A percentile compares a stretch with the other conserved stretches of the same genome.
phyloP scores from a whole-genome alignment of 2,888 invertebrate genomes.

The Cryptocephalus moraei region DNA sequence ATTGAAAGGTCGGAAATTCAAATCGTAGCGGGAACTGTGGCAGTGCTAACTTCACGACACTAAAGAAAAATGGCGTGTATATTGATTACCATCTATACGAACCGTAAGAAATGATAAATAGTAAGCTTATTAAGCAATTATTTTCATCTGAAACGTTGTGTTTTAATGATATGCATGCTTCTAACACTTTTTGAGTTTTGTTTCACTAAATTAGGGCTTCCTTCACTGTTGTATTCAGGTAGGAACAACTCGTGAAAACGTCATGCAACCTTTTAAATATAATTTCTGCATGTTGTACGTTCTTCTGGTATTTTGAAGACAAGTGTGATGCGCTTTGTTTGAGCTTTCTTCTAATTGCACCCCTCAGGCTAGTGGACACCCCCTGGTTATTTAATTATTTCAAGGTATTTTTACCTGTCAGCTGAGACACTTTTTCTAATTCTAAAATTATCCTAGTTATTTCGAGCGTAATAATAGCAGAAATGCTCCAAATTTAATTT shows the following conservation, averaged over 20 bases:
- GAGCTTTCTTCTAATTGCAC: too few species aligned
- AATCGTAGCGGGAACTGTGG: too few species aligned
- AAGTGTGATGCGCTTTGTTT: too few species aligned
- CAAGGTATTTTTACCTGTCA: conserved; percentile 15
- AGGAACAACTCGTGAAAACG: conserved; percentile 4
- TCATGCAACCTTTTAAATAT: neutral
- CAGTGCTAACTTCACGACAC: conserved; percentile 4
- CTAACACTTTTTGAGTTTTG: conserved; percentile 3
- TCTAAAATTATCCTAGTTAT: conserved; percentile 13
- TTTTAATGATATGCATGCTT: conserved; percentile 22
- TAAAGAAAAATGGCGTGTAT: conserved; percentile 34
- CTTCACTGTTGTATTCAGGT: conserved; percentile 7
- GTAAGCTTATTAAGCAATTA: conserved; percentile 20
- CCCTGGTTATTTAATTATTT: too few species aligned
- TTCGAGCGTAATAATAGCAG: conserved; percentile 9
- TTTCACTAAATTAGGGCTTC: conserved; percentile 4
- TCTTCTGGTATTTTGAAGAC: too few species aligned
- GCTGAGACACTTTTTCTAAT: conserved; percentile 10
- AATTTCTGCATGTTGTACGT: conserved; percentile 12
- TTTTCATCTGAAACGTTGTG: conserved; percentile 19
- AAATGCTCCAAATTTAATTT: neutral
- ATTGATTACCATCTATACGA: conserved; percentile 33
- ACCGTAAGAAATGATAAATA: conserved; percentile 34
- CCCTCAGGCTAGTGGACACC: too few species aligned
- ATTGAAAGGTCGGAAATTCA: too few species aligned